Base-by-base conservation (phyloP, 2,888 invertebrate genomes). In the Augochlorella aurata region DNA sequence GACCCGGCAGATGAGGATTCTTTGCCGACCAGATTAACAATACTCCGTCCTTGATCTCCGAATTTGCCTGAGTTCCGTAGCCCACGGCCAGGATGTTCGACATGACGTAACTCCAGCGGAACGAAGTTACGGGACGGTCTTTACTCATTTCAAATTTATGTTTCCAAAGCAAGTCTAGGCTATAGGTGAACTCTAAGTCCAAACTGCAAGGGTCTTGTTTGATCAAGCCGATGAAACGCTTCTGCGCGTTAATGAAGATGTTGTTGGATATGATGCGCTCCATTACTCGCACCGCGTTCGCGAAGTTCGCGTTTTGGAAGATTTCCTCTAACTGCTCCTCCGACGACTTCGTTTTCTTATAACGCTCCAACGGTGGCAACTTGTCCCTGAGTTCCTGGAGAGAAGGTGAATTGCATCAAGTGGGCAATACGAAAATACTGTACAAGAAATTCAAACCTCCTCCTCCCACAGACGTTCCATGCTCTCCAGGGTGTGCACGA, bases 1-100 rank as follows among this genome's bases (percentile, higher is more conserved):
- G 94, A 92, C 97, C 97, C 0, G 97, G 97, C 90, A 96, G 95
- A 18, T 95, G 95, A 0, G 97, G 97, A 92, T 97, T 97, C 93
- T 98, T 94, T 2, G 92, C 90, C 54, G 96, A 97, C 98, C 98
- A 98, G 78, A 97, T 93, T 87, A 96, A 95, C 1, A 97, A 95
- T 54, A 96, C 90, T 0, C 98, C 97, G 96, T 89, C 96, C 95
- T 0, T 83, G 9, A 21, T 61, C 1, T 65, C 71, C 1, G 83
- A 74, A 44, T 81, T 74, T 0, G 63, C 47, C 1, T 77, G 82
- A 7, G 90, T 80, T 0, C 97, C 97, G 90, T 97, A 97, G 16
- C 95, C 96, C 0, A 96, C 96, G 0, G 97, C 97, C 58, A 98
- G 90, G 10, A 98, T 95, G 87, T 97, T 96, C 14, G 94, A 93